Base-by-base conservation (phyloP, 2,797 vertebrate genomes). In the Florisuga fusca region DNA sequence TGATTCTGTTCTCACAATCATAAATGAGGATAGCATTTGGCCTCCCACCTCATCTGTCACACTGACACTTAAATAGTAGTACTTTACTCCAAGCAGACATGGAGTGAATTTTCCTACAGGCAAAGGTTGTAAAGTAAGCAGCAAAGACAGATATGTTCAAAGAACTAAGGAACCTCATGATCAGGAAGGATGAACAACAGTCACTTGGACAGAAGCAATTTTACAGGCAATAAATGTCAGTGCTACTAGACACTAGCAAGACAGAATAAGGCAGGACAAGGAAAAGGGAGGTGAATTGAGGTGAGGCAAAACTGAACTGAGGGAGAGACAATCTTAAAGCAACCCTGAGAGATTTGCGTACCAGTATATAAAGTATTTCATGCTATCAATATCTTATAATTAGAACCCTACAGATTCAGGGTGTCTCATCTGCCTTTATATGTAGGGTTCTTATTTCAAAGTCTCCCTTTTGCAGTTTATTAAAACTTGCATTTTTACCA, bases 1-100 rank as follows among this genome's bases (percentile, higher is more conserved):
- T 88, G 69, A 81, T 76, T 93, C 51, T 82, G 33, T 90, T 94
- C 77, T 90, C 57, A 75, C 34, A 73, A 4, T 50, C 79, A 57
- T 75, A 92, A 96, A 85, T 41, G 51, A 86, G 15, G 17, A 57
- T 54, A 89, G 15, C 46, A 55, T 74, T 92, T 83, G 50, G 34
- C 43, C 23, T 93, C 58, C 76, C 43, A 61, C 18, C 18, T 74
- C 82, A 80, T 93, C 57, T 74, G 58, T 88, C 64, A 74, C 45
- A 55, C 2, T 76, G 84, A 66, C n/a, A 63, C 20, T 62, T 64
- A 87, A 84, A 79, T 29, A 69, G 63, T 36, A 77, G 41, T 4
- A 77, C 54, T 89, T 87, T 55, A 79, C 74, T 31, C 18, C 50
- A 58, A 75, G 43, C 5, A 92, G 38, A 66, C 36, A 15, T 87